phyloP scores from a whole-genome alignment of 2,888 invertebrate species.

The Coelogynopora nodosa region DNA sequence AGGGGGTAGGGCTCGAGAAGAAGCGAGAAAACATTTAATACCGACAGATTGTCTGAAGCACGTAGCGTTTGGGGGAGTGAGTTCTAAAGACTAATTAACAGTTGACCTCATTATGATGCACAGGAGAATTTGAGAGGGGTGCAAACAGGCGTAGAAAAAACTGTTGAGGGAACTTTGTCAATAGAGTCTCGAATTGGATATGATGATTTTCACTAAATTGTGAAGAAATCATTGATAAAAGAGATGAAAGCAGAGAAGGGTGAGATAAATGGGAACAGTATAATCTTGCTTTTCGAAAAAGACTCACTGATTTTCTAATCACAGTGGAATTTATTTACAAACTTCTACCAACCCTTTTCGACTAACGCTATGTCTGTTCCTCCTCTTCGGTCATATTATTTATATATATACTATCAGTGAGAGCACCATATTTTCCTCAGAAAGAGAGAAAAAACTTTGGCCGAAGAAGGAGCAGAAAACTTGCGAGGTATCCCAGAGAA shows the following conservation, averaged over 20 bases:
- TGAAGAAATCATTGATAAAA: conserved; percentile 23
- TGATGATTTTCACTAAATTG: conserved; percentile 22
- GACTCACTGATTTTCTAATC: conserved; percentile 13
- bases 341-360: background rate
- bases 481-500: no score
- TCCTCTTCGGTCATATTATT: background rate
- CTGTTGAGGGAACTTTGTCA: background rate
- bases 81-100: background rate
- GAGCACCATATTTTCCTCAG: background rate
- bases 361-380: background rate
- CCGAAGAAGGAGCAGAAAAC: background rate
- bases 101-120: conserved; percentile 24
- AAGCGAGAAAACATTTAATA: background rate
- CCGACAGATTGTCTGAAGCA: background rate
- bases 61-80: background rate
- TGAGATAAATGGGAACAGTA: conserved; percentile 11
- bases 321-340: background rate
- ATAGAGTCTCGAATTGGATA: background rate
- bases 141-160: background rate
- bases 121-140: background rate
- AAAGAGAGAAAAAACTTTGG: background rate
- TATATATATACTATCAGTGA: background rate
- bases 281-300: background rate
- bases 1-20: background rate
- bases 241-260: background rate